Evolutionary conservation across 2,797 vertebrate genomes (phyloP), one percentile per base, ranked within the genome.

Genomic region (Antennarius maculatus): DNA sequence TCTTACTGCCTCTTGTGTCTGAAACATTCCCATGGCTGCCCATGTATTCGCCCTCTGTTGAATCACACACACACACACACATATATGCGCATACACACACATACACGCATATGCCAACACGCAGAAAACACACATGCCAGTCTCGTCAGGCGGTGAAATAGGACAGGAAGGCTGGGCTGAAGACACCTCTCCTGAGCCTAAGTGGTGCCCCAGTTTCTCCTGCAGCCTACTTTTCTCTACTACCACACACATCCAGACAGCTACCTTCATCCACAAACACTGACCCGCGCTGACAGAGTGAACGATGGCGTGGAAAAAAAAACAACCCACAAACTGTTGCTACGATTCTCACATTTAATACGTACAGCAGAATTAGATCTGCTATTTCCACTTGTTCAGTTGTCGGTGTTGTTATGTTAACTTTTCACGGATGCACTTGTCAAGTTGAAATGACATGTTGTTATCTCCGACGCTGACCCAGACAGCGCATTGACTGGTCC

Each of bases 181-280:
- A 88, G 83, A 90, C 86, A 86, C 85, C 79, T 90, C 91, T 91
- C 88, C 77, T 74, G 89, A 84, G 88, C 82, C 84, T 84, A 60
- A 54, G 61, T 49, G 80, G 69, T 91, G 91, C 69, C 89, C 91
- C 88, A 91, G 68, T 91, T 92, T 91, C 80, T 88, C 48, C 66
- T 64, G 80, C 77, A 88, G 83, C 91, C 88, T 92, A 91, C 82
- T 92, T 91, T 89, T 70, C 66, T 77, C 67, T 60, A 76, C 76
- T 69, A 56, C 69, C 69, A 76, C 75, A 74, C 72, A 69, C 69
- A 81, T 64, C 55, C 72, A 79, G 80, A 80, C 71, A 83, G 61
- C 74, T 82, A 66, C 76, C 76, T 81, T 75, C 70, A 72, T 81
- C 60, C 71, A 62, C 42, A 73, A 77, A 83, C 61, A 72, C 67